phyloP scores from a whole-genome alignment of 2,113 vertebrate species.

The Cyrtonyx montezumae region DNA sequence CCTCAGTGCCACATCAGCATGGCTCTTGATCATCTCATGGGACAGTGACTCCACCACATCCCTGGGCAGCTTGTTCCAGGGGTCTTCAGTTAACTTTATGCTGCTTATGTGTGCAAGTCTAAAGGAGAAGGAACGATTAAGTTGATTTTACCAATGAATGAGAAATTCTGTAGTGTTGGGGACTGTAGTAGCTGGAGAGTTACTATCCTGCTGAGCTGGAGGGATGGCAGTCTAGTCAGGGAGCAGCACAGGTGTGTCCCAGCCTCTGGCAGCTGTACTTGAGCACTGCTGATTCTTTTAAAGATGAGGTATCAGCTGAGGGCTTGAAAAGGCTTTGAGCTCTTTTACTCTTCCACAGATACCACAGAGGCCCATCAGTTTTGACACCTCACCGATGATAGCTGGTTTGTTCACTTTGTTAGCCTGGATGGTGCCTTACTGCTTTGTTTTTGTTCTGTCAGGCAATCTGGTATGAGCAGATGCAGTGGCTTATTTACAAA shows the following conservation, averaged over 20 bases:
- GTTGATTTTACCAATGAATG: background rate
- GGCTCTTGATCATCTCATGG: no score
- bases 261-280: background rate
- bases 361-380: background rate
- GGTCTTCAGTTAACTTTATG: background rate
- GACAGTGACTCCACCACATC: no score
- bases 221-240: background rate
- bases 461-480: background rate
- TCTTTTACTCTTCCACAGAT: background rate
- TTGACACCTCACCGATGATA: fast-evolving
- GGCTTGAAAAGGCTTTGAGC: background rate
- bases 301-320: background rate
- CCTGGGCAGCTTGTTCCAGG: no score
- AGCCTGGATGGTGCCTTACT: background rate
- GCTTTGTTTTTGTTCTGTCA: background rate
- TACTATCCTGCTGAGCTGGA: background rate
- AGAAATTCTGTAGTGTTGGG: background rate
- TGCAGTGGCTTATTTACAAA: background rate
- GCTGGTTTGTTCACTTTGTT: background rate
- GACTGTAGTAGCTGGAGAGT: background rate
- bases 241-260: background rate
- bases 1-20: no score
- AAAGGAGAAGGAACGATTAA: background rate
- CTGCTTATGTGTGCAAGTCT: background rate
- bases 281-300: background rate